These are phyloP conservation scores for Dicyrtomina minuta DNA, from an alignment of 2,888 invertebrate species.

Conservation along the genomic window DNA sequence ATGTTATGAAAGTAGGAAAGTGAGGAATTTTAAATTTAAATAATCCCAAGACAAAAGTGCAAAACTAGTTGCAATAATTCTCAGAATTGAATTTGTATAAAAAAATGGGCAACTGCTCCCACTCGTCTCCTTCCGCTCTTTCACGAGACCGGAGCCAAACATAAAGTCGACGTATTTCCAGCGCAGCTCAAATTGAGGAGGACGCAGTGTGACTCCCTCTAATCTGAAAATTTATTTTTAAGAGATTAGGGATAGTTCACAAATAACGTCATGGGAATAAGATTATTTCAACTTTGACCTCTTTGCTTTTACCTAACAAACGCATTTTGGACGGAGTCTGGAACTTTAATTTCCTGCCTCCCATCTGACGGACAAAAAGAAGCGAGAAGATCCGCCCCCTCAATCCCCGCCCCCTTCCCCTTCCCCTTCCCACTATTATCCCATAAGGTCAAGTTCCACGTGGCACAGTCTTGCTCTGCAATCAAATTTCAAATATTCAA, in stretches of 20 bases:
- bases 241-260: background rate
- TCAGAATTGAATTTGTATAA: constrained; percentile 11
- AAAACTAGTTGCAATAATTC: too few relatives aligned
- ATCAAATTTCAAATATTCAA: too few relatives aligned
- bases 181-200: constrained; percentile 51
- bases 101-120: background rate
- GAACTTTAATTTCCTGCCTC: constrained; percentile 68
- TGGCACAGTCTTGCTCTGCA: constrained; percentile 52
- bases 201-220: constrained; percentile 46
- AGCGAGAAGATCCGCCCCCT: constrained; percentile 64
- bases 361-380: constrained; percentile 72
- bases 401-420: too few relatives aligned
- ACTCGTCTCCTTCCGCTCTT: constrained; percentile 27
- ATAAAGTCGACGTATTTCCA: constrained; percentile 51
- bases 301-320: constrained; percentile 75
- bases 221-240: constrained; percentile 33
- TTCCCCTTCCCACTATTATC: too few relatives aligned
- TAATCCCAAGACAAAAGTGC: too few relatives aligned
- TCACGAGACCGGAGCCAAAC: constrained; percentile 40
- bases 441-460: constrained; percentile 52
- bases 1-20: too few relatives aligned
- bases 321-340: constrained; percentile 71
- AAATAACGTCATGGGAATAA: constrained; percentile 41
- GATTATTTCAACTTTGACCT: too few relatives aligned
- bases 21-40: too few relatives aligned